Evolutionary conservation across 2,888 invertebrate genomes (phyloP).

Genomic region (Galeopsomyia nigrocyanea): DNA sequence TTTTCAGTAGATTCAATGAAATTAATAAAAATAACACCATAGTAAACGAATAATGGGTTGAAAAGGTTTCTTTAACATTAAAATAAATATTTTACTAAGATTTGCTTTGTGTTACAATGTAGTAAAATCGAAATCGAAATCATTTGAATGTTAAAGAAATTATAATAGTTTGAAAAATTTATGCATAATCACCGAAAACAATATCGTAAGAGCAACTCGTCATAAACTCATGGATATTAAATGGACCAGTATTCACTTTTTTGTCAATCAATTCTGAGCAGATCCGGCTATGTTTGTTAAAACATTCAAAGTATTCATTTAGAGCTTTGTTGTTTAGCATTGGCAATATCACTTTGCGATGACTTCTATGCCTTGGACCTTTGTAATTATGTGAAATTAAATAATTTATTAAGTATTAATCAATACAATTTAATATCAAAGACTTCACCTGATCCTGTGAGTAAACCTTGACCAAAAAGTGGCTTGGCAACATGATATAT

Average conservation of each 20-base stretch:
- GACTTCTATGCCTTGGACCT: constrained; percentile 29
- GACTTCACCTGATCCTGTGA: constrained; percentile 48
- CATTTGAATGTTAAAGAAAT: no score
- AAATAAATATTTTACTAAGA: no score
- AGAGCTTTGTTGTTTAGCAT: constrained; percentile 47
- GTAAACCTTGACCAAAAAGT: constrained; percentile 48
- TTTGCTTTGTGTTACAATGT: no score
- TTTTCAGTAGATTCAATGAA: no score
- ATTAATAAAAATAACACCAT: no score
- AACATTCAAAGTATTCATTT: constrained; percentile 39
- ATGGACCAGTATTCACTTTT: constrained; percentile 46
- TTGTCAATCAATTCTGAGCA: constrained; percentile 47
- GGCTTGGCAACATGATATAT: constrained; percentile 49
- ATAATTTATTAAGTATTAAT: no score
- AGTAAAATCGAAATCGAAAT: no score
- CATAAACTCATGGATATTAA: constrained; percentile 49
- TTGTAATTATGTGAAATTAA: no score
- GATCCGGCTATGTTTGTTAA: constrained; percentile 45
- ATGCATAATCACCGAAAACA: constrained; percentile 40
- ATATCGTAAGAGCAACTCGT: constrained; percentile 48
- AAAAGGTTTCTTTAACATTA: no score
- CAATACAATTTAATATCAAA: background rate
- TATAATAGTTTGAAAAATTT: no score
- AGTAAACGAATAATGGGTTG: background rate
- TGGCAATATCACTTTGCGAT: constrained; percentile 43